A percentile compares a stretch with the other conserved stretches of the same genome.
These are phyloP conservation scores for Trinorchestia longiramus DNA, from an alignment of 1,140 invertebrate genomes.

Conservation along the genomic window DNA sequence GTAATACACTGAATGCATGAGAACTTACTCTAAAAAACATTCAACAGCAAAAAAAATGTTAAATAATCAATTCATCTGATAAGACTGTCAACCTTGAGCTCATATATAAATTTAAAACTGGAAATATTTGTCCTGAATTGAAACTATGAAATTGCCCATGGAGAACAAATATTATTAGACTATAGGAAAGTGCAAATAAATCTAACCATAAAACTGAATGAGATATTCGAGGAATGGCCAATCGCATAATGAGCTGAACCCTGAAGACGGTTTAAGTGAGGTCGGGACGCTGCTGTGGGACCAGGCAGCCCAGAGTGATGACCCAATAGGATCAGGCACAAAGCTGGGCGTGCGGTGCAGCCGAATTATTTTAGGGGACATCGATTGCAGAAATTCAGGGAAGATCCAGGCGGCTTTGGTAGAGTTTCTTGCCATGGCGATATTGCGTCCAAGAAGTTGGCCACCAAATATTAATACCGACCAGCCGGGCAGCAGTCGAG, in stretches of 20 bases:
- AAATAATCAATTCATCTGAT: no score
- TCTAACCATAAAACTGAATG: neutral
- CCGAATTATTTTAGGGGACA: neutral
- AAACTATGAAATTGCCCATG: neutral
- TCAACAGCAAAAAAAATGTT: no score
- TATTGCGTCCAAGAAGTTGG: conserved; percentile 1
- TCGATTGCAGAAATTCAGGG: conserved; percentile 29
- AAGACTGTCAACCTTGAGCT: neutral
- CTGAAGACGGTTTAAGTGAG: neutral
- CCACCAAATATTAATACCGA: conserved; percentile 3
- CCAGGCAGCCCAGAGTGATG: neutral
- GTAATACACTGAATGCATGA: no score
- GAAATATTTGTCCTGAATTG: neutral
- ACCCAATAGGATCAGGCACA: conserved; percentile 6
- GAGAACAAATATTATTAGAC: neutral
- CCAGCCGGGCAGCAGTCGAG: neutral
- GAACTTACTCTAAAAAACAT: no score
- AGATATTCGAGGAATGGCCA: neutral
- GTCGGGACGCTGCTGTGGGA: neutral
- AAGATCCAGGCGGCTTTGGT: neutral
- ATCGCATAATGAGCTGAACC: neutral
- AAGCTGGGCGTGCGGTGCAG: neutral
- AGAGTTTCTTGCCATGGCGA: neutral
- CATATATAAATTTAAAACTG: neutral
- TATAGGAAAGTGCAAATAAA: neutral